Base-by-base conservation (phyloP, 2,797 vertebrate genomes). In the Threskiornis aethiopicus region DNA sequence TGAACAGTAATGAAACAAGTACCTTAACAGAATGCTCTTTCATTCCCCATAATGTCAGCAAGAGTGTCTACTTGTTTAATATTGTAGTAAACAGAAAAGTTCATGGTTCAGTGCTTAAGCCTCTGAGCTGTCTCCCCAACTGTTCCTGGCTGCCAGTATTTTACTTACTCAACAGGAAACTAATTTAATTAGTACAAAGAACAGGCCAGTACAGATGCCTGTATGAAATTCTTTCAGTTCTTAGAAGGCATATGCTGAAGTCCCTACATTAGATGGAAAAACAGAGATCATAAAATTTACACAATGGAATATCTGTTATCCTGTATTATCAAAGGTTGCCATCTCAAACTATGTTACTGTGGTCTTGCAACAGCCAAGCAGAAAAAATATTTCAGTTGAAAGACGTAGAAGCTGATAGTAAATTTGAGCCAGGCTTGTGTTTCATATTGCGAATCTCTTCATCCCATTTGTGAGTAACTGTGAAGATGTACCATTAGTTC, bases 151-250 rank as follows among this genome's bases (percentile, higher is more conserved):
- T 96, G 92, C 75, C 92, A 87, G 61, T 71, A 89, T 93, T 97
- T 97, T 93, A 96, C 90, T 91, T 96, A 95, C 89, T 96, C 93
- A 89, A 97, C 89, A 86, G 92, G 89, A 97, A 97, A 94, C 96
- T 97, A 93, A 97, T 96, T 96, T 96, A 96, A 96, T 97, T 96
- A 96, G 87, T 85, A 85, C 89, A 95, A 92, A 91, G 86, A 96
- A 65, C 90, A 93, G 94, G 64, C 92, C 88, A 85, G 59, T 90
- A 90, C 86, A 87, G 59, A 96, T 80, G 81, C 52, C 86, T 83
- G 28, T 90, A 75, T 92, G 87, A 79, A 94, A 85, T 95, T 90
- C 77, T 93, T 92, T 82, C 67, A 70, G 51, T 78, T 94, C 96
- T 87, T 52, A 82, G 88, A 94, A 96, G 64, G 47, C 64, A 87